Base-by-base conservation (phyloP, 30 jellyfish, hydroid and myxozoan species). In the Haliclystus octoradiatus region DNA sequence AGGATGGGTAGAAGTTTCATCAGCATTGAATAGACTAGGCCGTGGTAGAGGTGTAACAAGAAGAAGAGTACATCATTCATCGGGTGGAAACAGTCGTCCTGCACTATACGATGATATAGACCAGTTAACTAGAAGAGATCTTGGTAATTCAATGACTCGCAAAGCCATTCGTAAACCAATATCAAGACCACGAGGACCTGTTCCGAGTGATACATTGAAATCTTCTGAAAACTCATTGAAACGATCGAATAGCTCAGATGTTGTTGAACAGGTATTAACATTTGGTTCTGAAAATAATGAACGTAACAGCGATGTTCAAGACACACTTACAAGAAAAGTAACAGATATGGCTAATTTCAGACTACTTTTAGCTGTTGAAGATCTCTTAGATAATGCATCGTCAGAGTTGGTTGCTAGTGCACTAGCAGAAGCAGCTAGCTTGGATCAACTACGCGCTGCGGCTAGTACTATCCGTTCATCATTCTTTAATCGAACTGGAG, bases 401-500 rank as follows among this genome's bases (percentile, higher is more conserved):
- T 89, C 98, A 19, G 95, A 91, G 34, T 77, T 91, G n/a, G 99
- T 91, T 23, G 99, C 95, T 9, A 91, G 85, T 67, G 99, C 99
- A 0, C 76, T 91, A 5, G 99, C 94, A 12, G 99, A 91, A 52
- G 99, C 99, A 2, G 93, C 94, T 2, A 81, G 91, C 69, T 70
- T 82, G 19, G 99, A 91, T 78, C 95, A 91, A 65, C 70, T 91
- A 12, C 77, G 95, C 25, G 85, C 84, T 0, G 92, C 95, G 2
- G 63, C 94, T 0, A 66, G 77, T 26, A 53, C 80, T 23, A 46
- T 91, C 25, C 84, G 85, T 63, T 34, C 74, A 24, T 32, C 94
- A 1, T 70, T 82, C 33, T 57, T 74, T 1, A 26, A 77, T 49
- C 65, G 32, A 29, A 57, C 2, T 28, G 67, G 71, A n/a, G 65